Evolutionary conservation across 2,888 invertebrate genomes (phyloP).

Genomic region (Calliphora vomitoria): DNA sequence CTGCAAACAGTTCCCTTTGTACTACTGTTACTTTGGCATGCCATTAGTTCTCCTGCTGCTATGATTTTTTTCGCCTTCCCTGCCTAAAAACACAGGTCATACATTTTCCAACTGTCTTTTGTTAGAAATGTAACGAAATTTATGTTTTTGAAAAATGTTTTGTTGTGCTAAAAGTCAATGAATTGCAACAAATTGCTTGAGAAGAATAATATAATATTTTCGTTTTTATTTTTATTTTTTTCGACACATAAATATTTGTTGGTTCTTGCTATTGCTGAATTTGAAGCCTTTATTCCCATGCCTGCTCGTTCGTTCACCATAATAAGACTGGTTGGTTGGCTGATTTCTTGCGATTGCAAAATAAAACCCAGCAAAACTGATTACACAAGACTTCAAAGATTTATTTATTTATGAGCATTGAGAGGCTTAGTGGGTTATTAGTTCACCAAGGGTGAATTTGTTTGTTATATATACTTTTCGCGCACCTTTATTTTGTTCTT

Average conservation of each 20-base stretch:
- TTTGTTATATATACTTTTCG: background rate
- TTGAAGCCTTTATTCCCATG: background rate
- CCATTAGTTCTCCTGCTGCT: background rate
- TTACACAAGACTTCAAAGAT: conserved; percentile 52
- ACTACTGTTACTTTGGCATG: too few relatives aligned
- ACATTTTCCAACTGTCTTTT: conserved; percentile 67
- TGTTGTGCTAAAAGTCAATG: conserved; percentile 80
- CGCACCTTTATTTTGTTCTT: conserved; percentile 1
- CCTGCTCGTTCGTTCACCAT: background rate
- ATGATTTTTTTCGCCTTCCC: background rate
- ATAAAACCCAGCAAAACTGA: conserved; percentile 1
- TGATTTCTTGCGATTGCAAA: background rate
- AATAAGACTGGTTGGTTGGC: background rate
- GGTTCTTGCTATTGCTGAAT: background rate
- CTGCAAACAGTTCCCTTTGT: too few relatives aligned
- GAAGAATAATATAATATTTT: conserved; percentile 62
- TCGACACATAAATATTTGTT: conserved; percentile 18
- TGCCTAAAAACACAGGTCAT: conserved; percentile 16
- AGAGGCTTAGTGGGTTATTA: conserved; percentile 68
- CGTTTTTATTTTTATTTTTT: conserved; percentile 22
- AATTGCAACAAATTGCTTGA: conserved; percentile 81
- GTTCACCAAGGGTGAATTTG: conserved; percentile 55
- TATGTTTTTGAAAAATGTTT: conserved; percentile 79
- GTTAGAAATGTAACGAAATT: conserved; percentile 75
- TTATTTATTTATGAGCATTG: conserved; percentile 65